Evolutionary conservation across 2,888 invertebrate species (phyloP).

Genomic region (Amphipoea oculea): DNA sequence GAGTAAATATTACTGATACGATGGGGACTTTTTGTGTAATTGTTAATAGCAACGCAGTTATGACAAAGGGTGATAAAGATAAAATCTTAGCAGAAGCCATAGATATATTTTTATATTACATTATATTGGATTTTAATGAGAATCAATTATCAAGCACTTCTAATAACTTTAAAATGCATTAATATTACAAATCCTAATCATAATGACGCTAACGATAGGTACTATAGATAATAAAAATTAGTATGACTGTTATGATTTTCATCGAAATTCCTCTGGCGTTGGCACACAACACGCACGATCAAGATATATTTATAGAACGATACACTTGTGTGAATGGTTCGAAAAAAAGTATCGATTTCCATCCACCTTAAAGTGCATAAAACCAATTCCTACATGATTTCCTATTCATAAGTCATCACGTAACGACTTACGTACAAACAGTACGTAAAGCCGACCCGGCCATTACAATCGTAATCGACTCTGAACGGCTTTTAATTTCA

Average conservation of each 20-base stretch:
- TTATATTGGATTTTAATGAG: background rate
- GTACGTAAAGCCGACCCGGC: slow-evolving; percentile 23
- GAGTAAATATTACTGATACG: slow-evolving; percentile 8
- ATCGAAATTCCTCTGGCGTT: slow-evolving; percentile 10
- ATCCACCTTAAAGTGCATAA: slow-evolving; percentile 37
- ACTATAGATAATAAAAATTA: background rate
- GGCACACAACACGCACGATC: background rate
- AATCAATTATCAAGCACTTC: background rate
- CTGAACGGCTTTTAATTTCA: slow-evolving; percentile 68
- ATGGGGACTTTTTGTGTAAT: slow-evolving; percentile 7
- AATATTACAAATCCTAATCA: slow-evolving; percentile 13
- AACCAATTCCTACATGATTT: slow-evolving; percentile 44
- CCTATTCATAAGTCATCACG: slow-evolving; percentile 47
- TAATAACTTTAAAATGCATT: slow-evolving; percentile 10
- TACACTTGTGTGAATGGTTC: slow-evolving; percentile 7
- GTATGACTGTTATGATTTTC: background rate
- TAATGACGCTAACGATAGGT: slow-evolving; percentile 8
- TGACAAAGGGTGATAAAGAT: background rate
- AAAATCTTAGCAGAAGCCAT: background rate
- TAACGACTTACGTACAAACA: slow-evolving; percentile 53
- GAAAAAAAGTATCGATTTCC: slow-evolving; percentile 33
- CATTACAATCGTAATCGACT: slow-evolving; percentile 58
- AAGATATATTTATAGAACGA: slow-evolving; percentile 5
- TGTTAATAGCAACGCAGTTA: background rate
- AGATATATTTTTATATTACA: background rate